These are phyloP conservation scores for Pandion haliaetus DNA, from an alignment of 2,113 vertebrate species.

Conservation along the genomic window DNA sequence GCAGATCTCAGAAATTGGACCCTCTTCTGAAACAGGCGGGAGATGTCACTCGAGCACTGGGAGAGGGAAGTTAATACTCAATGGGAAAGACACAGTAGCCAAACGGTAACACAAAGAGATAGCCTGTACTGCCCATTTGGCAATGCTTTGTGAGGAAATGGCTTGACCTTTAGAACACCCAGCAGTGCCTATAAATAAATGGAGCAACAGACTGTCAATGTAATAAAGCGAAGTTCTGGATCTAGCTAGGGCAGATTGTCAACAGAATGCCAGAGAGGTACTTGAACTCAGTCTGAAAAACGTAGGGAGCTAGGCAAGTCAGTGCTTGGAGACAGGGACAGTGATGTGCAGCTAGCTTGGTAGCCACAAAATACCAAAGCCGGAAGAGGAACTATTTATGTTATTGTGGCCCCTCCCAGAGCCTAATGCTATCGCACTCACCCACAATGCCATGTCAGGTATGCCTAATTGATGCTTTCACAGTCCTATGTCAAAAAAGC, in stretches of 20 bases:
- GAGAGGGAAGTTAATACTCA: constrained; percentile 1
- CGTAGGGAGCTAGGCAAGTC: neutral
- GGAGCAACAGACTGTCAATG: constrained; percentile 31
- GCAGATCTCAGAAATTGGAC: constrained; percentile 32
- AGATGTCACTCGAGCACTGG: neutral
- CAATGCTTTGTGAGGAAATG: constrained; percentile 16
- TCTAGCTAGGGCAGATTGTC: constrained; percentile 13
- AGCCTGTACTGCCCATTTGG: constrained; percentile 27
- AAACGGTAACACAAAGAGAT: constrained; percentile 19
- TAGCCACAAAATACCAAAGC: neutral
- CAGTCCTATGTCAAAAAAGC: neutral
- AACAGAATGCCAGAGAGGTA: neutral
- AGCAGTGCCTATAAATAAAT: constrained; percentile 57
- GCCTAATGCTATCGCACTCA: neutral
- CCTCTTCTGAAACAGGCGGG: neutral
- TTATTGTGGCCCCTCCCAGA: neutral
- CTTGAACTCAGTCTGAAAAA: neutral
- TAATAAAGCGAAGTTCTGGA: constrained; percentile 33
- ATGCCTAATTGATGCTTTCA: neutral
- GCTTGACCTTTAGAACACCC: constrained; percentile 57
- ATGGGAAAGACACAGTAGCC: neutral
- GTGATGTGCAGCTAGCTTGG: neutral
- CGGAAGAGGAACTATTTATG: neutral
- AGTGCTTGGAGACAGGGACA: neutral
- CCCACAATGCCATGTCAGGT: neutral